These are phyloP conservation scores for Caenorhabditis becei DNA, from an alignment of 2,888 invertebrate genomes.

Conservation along the genomic window DNA sequence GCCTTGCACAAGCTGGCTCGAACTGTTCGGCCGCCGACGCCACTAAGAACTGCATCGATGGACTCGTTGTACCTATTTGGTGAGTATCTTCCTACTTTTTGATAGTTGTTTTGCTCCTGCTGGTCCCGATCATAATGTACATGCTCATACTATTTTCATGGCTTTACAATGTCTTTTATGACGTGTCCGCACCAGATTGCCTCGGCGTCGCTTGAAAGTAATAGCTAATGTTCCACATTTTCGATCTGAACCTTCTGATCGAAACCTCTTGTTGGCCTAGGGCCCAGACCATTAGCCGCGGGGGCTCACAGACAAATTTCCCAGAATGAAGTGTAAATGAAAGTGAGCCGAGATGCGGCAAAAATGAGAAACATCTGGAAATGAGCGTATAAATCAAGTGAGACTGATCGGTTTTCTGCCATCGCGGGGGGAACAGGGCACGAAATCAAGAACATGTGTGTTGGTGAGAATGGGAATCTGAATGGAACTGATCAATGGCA, in stretches of 20 bases:
- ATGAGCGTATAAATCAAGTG: slow-evolving; percentile 55
- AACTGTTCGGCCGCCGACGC: slow-evolving; percentile 81
- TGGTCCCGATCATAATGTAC: background rate
- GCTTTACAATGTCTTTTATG: background rate
- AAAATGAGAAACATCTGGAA: slow-evolving; percentile 60
- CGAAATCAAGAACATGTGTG: slow-evolving; percentile 54
- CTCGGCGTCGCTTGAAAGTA: slow-evolving; percentile 3
- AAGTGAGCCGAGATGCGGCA: slow-evolving; percentile 18
- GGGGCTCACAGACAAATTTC: background rate
- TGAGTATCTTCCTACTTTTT: slow-evolving; percentile 37
- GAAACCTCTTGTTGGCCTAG: background rate
- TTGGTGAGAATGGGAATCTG: slow-evolving; percentile 20
- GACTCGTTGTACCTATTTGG: slow-evolving; percentile 93
- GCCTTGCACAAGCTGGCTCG: slow-evolving; percentile 73
- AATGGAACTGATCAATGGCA: slow-evolving; percentile 7
- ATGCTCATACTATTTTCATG: slow-evolving; percentile 4
- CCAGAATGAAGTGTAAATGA: slow-evolving; percentile 52
- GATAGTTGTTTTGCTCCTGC: background rate
- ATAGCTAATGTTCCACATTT: slow-evolving; percentile 4
- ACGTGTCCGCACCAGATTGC: slow-evolving; percentile 6
- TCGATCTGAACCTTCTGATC: slow-evolving; percentile 4
- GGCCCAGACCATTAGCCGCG: background rate
- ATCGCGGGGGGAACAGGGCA: slow-evolving; percentile 13
- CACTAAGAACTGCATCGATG: slow-evolving; percentile 87
- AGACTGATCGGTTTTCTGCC: slow-evolving; percentile 45